Evolutionary conservation across 2,797 vertebrate genomes (phyloP).

Genomic region (Anguilla pacifica): DNA sequence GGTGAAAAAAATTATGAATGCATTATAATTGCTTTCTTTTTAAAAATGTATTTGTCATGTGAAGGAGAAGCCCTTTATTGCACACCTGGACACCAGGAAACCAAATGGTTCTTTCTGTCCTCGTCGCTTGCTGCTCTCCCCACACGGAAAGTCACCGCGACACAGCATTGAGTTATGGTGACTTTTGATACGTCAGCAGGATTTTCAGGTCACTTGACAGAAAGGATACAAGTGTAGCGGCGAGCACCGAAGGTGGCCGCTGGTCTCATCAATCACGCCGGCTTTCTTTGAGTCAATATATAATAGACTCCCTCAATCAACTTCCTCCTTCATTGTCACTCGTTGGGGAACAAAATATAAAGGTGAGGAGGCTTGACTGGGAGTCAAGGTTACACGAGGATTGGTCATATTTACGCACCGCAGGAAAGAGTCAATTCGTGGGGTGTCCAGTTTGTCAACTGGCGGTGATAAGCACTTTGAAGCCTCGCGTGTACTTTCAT

Average conservation of each 20-base stretch:
- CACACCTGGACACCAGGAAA: constrained; percentile 34
- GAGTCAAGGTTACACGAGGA: constrained; percentile 92
- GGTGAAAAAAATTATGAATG: not conserved
- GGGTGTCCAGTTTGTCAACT: constrained; percentile 78
- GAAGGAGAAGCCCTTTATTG: not conserved
- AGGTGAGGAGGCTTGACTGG: constrained; percentile 62
- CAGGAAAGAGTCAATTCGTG: constrained; percentile 67
- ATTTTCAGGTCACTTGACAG: constrained; percentile 98
- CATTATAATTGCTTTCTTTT: not conserved
- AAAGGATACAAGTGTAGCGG: constrained; percentile 88
- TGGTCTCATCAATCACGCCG: constrained; percentile 95
- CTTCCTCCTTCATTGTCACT: constrained; percentile 91
- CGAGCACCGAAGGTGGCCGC: constrained; percentile 97
- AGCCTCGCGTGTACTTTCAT: constrained; percentile 74
- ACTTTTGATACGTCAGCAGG: constrained; percentile 95
- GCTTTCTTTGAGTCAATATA: constrained; percentile 99
- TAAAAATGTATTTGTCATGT: not conserved
- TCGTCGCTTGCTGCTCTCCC: not conserved
- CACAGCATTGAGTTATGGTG: constrained; percentile 70
- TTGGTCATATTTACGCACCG: constrained; percentile 87
- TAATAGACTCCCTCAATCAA: constrained; percentile 99
- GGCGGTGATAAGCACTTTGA: constrained; percentile 81
- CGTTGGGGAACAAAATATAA: constrained; percentile 68
- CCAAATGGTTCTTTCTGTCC: constrained; percentile 22
- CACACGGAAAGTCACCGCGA: constrained; percentile 21